Evolutionary conservation across 2,797 vertebrate genomes (phyloP).

Genomic region (Crypturellus tataupa): DNA sequence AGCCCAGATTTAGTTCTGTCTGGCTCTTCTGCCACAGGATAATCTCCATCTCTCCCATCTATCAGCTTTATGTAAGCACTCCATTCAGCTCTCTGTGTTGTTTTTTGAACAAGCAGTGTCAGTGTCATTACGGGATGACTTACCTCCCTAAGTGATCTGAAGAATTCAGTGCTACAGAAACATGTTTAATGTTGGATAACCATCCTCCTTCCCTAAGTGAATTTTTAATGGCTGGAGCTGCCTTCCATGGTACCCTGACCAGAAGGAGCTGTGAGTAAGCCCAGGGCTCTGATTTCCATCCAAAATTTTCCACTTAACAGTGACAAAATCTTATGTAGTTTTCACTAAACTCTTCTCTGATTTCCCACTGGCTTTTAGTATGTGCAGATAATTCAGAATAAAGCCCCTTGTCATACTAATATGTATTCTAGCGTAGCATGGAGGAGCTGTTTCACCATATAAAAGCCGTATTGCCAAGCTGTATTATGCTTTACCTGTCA

Average conservation of each 20-base stretch:
- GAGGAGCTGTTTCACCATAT: constrained; percentile 64
- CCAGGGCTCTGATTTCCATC: constrained; percentile 36
- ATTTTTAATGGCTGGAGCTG: constrained; percentile 49
- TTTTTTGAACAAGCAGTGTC: constrained; percentile 35
- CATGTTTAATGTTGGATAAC: constrained; percentile 49
- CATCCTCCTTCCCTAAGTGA: constrained; percentile 40
- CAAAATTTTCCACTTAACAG: constrained; percentile 42
- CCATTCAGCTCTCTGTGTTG: neutral
- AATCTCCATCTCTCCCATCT: constrained; percentile 14
- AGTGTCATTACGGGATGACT: constrained; percentile 32
- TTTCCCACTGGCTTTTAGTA: constrained; percentile 69
- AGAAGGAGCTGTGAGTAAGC: constrained; percentile 61
- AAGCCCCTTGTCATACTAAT: constrained; percentile 69
- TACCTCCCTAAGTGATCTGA: constrained; percentile 33
- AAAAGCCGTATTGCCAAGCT: constrained; percentile 66
- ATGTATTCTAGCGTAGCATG: constrained; percentile 50
- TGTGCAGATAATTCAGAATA: constrained; percentile 70
- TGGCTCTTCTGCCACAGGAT: neutral
- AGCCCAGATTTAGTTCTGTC: neutral
- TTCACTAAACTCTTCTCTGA: constrained; percentile 57
- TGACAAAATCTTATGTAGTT: constrained; percentile 57
- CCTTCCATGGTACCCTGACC: neutral
- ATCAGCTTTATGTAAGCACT: constrained; percentile 17
- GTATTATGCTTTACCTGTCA: constrained; percentile 60
- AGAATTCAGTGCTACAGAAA: constrained; percentile 53